phyloP scores from a whole-genome alignment of 1,140 invertebrate species.

The Lucilia cuprina region DNA sequence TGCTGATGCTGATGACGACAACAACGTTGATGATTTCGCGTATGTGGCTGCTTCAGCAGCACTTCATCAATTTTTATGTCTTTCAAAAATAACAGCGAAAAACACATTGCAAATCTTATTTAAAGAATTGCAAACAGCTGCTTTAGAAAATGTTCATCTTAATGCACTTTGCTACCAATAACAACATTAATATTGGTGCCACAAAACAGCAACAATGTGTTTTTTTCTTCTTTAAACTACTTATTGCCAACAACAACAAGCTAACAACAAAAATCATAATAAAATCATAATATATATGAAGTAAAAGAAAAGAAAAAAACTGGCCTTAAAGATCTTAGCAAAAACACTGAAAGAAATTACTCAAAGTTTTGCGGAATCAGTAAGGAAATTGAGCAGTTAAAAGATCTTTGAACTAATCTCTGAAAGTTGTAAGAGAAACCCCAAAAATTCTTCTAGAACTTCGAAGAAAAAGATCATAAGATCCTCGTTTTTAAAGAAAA shows the following conservation, averaged over 20 bases:
- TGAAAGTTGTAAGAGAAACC: too few relatives aligned
- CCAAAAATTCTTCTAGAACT: too few relatives aligned
- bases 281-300: not conserved
- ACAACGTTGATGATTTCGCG: slow-evolving; percentile 20
- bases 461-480: too few relatives aligned
- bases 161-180: not conserved
- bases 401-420: too few relatives aligned
- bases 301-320: not conserved
- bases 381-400: too few relatives aligned
- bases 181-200: not conserved
- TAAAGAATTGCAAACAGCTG: slow-evolving; percentile 32
- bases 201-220: slow-evolving; percentile 9
- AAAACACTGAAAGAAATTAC: not conserved
- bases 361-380: too few relatives aligned
- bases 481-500: too few relatives aligned
- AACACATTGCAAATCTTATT: slow-evolving; percentile 9
- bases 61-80: slow-evolving; percentile 31
- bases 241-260: slow-evolving; percentile 7
- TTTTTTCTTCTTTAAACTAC: not conserved
- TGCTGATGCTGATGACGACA: not conserved
- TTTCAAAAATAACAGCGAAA: not conserved
- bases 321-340: not conserved
- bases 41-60: slow-evolving; percentile 30
- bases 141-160: not conserved
- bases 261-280: not conserved